phyloP scores from a whole-genome alignment of 2,888 invertebrate genomes.

The Trissonchulus latispiculum region DNA sequence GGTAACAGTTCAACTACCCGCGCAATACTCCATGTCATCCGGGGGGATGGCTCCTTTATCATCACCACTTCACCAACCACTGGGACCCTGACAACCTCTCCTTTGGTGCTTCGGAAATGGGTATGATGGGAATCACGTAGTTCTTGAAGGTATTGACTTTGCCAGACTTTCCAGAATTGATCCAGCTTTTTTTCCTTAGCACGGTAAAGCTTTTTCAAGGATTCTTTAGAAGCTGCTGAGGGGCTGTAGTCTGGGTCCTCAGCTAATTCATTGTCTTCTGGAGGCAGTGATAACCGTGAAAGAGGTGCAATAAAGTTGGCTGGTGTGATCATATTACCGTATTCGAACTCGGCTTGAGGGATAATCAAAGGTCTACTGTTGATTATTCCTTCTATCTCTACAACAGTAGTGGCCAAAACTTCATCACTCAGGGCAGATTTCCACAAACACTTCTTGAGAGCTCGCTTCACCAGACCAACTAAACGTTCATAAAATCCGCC shows the following conservation, averaged over 20 bases:
- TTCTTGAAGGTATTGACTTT: neutral
- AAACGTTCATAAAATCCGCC: constrained; percentile 48
- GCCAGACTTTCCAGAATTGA: constrained; percentile 13
- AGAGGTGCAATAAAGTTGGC: neutral
- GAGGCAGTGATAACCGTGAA: too few relatives aligned
- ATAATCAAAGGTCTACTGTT: constrained; percentile 17
- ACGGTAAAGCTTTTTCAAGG: too few relatives aligned
- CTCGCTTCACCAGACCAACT: constrained; percentile 42
- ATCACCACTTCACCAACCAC: neutral
- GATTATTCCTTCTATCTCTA: constrained; percentile 21
- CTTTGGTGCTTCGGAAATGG: too few relatives aligned
- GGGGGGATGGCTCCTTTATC: neutral
- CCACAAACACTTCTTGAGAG: constrained; percentile 15
- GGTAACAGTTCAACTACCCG: neutral
- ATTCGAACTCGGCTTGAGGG: constrained; percentile 7
- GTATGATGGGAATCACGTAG: neutral
- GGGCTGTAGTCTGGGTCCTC: too few relatives aligned
- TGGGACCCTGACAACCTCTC: neutral
- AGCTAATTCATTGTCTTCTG: too few relatives aligned
- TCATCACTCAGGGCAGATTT: constrained; percentile 11
- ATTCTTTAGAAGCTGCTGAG: too few relatives aligned
- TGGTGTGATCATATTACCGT: neutral
- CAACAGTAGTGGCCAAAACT: constrained; percentile 10
- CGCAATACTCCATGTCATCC: neutral
- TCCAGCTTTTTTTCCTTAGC: too few relatives aligned